Base-by-base conservation (phyloP, 1,140 invertebrate species). In the Drosophila ogumai region DNA sequence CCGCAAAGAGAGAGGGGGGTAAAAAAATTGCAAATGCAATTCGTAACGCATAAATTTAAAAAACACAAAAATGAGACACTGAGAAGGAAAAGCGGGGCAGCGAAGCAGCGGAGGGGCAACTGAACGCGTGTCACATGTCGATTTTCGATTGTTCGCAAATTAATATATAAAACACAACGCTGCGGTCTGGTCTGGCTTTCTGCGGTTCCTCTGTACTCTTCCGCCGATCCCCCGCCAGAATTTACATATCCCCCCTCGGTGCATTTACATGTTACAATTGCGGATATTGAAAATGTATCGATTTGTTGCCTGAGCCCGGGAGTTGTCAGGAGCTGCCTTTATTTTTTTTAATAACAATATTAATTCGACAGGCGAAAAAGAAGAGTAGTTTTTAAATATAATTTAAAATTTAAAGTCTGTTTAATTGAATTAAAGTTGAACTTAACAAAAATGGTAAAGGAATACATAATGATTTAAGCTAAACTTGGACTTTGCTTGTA, bases 141-240 rank as follows among this genome's bases (percentile, higher is more conserved):
- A 88, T 91, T 90, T 77, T 91, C 77, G 79, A 90, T 91, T 91
- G 90, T 91, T 91, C 84, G 79, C 88, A 91, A 91, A 91, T 91
- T 91, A 91, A 91, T 91, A 91, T 86, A 86, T 90, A 86, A 76
- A 79, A 90, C 84, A 87, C 66, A 71, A 74, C 66, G 49, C 43
- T 60, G 75, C 67, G 57, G 63, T 73, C 60, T 73, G 56, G 63
- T 73, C 50, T 73, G 59, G 49, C 66, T 50, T 36, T 55, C 41
- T 75, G 68, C 69, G 68, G 68, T 75, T 74, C 65, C 40, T 44
- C 22, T 38, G 40, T 38, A 31, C 19, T 7, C 4, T 32, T 5
- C 60, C 36, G 15, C n/a, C 12, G 17, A 1, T 5, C 46, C 25
- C 60, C 66, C 36, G 15, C 32, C 19, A 13, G 10, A 25, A 67